A percentile compares a stretch with the other conserved stretches of the same genome.
These are phyloP conservation scores for Zoanthus sansibaricus DNA, from an alignment of 92 coral and sea anemone species.

Conservation along the genomic window DNA sequence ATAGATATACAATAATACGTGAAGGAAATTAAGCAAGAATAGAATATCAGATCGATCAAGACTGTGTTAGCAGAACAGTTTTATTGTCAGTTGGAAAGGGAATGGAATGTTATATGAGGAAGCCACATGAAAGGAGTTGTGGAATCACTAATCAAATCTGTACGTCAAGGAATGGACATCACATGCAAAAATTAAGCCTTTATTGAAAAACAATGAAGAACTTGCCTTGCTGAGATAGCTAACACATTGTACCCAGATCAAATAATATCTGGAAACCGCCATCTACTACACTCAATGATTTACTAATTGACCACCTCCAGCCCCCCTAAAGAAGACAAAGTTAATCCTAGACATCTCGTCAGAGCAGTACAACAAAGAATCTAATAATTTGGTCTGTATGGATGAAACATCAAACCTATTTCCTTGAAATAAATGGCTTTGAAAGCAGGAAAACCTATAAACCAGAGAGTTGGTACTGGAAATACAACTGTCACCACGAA, in stretches of 20 bases:
- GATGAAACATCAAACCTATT: no score
- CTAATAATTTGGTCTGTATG: no score
- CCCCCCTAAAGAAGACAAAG: no score
- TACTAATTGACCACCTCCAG: no score
- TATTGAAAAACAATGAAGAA: not conserved
- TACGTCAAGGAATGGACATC: not conserved
- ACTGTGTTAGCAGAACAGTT: slow-evolving; percentile 31
- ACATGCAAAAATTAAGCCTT: not conserved
- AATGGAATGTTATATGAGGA: slow-evolving; percentile 37
- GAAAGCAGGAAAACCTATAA: no score
- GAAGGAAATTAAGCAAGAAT: slow-evolving; percentile 31
- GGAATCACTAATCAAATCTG: slow-evolving; percentile 28
- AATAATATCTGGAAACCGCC: not conserved
- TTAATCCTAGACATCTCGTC: no score
- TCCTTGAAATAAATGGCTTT: no score
- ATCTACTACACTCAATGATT: no score
- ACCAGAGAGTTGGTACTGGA: no score
- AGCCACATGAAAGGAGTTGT: slow-evolving; percentile 51
- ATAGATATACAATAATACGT: slow-evolving; percentile 60
- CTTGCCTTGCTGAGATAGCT: not conserved
- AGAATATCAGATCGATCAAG: slow-evolving; percentile 17
- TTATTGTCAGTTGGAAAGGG: slow-evolving; percentile 42
- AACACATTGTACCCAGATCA: not conserved
- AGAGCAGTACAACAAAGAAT: no score
- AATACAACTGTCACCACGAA: no score